These are phyloP conservation scores for Miichthys miiuy DNA, from an alignment of 2,797 vertebrate species.

Conservation along the genomic window DNA sequence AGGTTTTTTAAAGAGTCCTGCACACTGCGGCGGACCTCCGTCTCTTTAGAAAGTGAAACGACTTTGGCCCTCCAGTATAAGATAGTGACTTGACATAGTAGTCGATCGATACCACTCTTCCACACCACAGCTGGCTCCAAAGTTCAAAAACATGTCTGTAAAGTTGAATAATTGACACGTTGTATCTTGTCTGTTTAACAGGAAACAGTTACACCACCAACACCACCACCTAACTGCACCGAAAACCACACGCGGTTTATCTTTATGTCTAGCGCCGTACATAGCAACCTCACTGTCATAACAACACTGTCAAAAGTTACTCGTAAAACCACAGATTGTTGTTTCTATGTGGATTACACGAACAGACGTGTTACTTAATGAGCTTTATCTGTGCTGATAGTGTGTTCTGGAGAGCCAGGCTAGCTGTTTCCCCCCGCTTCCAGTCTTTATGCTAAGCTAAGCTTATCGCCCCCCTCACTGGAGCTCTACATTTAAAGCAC, in stretches of 20 bases:
- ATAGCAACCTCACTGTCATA: too few species aligned
- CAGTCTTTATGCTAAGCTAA: slow-evolving; percentile 8
- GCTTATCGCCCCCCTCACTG: neutral
- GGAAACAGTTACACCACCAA: too few species aligned
- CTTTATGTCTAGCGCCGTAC: too few species aligned
- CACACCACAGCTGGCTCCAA: neutral
- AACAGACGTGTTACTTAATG: neutral
- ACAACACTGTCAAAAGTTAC: too few species aligned
- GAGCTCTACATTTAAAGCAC: neutral
- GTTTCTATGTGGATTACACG: neutral
- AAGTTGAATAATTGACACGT: neutral
- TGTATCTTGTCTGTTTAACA: neutral
- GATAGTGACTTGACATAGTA: too few species aligned
- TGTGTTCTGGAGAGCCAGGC: neutral
- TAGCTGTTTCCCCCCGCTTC: neutral
- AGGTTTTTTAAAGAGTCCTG: too few species aligned
- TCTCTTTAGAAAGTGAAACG: too few species aligned
- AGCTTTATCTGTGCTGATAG: neutral
- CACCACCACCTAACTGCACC: too few species aligned
- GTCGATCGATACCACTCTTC: too few species aligned
- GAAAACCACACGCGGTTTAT: too few species aligned
- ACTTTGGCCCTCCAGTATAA: too few species aligned
- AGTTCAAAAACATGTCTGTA: neutral
- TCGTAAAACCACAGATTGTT: neutral
- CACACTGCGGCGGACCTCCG: too few species aligned